phyloP scores from a whole-genome alignment of 2,113 vertebrate species.

The Thymallus thymallus region DNA sequence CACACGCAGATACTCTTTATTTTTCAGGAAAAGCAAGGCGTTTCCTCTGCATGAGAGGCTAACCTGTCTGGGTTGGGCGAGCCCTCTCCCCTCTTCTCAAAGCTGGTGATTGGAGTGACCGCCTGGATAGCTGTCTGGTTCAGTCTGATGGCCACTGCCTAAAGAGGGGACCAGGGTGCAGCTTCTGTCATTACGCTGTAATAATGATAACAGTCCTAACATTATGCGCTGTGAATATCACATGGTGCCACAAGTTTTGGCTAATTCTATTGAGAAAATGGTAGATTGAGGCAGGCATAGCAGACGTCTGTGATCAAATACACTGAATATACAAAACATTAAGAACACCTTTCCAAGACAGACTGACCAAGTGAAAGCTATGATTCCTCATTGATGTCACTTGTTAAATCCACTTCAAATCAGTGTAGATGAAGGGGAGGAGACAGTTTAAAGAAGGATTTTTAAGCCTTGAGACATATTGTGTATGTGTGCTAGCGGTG shows the following conservation, averaged over 20 bases:
- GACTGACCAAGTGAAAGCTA: too few relatives aligned
- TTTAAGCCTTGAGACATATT: too few relatives aligned
- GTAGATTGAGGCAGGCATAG: too few relatives aligned
- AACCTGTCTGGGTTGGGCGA: constrained; percentile 81
- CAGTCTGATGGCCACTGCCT: constrained; percentile 95
- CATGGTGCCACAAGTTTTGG: background rate
- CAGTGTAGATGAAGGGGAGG: too few relatives aligned
- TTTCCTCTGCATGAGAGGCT: background rate
- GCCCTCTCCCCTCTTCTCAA: constrained; percentile 86
- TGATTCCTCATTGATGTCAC: too few relatives aligned
- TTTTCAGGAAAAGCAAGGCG: background rate
- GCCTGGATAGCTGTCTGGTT: constrained; percentile 95
- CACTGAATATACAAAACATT: too few relatives aligned
- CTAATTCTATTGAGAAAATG: too few relatives aligned
- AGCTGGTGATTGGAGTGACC: constrained; percentile 93
- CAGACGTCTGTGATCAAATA: too few relatives aligned
- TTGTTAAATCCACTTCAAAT: too few relatives aligned
- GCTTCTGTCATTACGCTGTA: constrained; percentile 1
- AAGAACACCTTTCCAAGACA: too few relatives aligned
- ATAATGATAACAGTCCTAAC: background rate
- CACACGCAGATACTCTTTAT: background rate
- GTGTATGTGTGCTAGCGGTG: too few relatives aligned
- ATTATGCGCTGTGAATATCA: background rate
- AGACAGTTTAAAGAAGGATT: too few relatives aligned
- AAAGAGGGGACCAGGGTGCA: background rate